Conservation (phyloP, 1,140 invertebrate genomes). For the Pogonomyrmex barbatus region DNA sequence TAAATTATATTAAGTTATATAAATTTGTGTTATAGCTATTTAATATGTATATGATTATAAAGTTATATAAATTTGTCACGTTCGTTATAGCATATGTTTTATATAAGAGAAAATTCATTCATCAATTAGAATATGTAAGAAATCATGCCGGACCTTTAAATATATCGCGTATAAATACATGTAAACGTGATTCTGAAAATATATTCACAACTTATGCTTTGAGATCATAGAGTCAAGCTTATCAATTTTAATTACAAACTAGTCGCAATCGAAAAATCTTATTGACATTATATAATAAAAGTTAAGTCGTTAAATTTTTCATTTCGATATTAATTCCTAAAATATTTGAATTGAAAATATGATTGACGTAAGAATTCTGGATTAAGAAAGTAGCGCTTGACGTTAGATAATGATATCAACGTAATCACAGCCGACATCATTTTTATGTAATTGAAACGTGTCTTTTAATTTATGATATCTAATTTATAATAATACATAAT, state of each 20-base stretch:
- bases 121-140: background rate
- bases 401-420: background rate
- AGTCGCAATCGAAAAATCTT: background rate
- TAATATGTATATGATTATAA: background rate
- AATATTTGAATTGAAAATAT: background rate
- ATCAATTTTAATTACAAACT: background rate
- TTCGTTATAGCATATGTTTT: background rate
- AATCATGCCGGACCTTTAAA: background rate
- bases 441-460: background rate
- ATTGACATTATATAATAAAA: background rate
- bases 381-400: background rate
- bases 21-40: background rate
- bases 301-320: background rate
- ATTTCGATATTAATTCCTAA: background rate
- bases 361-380: background rate
- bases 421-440: background rate
- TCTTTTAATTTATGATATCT: background rate
- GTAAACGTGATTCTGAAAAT: background rate
- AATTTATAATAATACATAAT: background rate
- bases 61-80: background rate
- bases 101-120: background rate
- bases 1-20: background rate
- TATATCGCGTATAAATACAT: background rate
- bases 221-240: background rate
- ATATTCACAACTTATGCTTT: background rate